These are phyloP conservation scores for Pseudomyrmex pallidus DNA, from an alignment of 1,140 invertebrate genomes.

Conservation along the genomic window DNA sequence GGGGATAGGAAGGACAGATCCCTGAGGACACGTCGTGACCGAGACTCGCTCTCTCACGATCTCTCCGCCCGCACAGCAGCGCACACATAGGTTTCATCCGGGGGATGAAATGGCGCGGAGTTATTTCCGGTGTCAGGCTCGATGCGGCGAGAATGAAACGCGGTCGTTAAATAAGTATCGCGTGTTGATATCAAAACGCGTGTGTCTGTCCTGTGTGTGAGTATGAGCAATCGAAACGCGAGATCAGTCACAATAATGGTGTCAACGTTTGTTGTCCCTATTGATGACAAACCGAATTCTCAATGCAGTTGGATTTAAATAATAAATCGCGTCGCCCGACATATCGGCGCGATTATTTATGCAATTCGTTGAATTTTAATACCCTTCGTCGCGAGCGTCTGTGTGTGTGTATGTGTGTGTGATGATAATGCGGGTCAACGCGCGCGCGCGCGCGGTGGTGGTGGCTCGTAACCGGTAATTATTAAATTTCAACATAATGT, in stretches of 20 bases:
- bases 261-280: not conserved
- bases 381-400: not conserved
- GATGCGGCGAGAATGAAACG: constrained; percentile 38
- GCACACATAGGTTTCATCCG: constrained; percentile 10
- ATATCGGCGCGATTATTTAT: not conserved
- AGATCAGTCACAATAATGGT: not conserved
- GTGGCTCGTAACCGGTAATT: not conserved
- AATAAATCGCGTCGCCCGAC: constrained; percentile 10
- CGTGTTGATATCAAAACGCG: too few species aligned
- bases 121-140: constrained; percentile 58
- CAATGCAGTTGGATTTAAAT: constrained; percentile 18
- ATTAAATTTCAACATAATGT: constrained; percentile 34
- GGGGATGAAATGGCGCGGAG: constrained; percentile 49
- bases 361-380: not conserved
- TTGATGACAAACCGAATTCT: constrained; percentile 40
- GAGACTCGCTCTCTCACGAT: constrained; percentile 32
- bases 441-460: not conserved
- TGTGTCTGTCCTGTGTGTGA: not conserved
- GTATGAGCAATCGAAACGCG: not conserved
- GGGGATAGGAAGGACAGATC: constrained; percentile 41
- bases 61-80: constrained; percentile 21
- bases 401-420: too few species aligned
- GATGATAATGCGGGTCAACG: not conserved
- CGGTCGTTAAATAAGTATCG: constrained; percentile 53
- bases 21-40: constrained; percentile 44